These are phyloP conservation scores for Prinia subflava DNA, from an alignment of 2,113 vertebrate species.

Conservation along the genomic window DNA sequence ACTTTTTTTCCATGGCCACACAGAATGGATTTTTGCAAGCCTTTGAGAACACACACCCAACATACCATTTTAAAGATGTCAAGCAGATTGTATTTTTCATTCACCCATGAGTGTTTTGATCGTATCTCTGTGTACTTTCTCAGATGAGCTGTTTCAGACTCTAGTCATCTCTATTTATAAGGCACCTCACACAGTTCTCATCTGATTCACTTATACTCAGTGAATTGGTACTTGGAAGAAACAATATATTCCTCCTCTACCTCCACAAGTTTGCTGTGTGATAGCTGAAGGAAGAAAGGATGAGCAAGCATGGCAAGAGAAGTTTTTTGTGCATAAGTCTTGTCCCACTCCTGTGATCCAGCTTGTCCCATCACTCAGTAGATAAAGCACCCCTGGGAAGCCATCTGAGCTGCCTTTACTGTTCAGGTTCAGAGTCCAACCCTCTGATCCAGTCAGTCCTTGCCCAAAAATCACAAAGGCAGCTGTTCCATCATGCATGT, in stretches of 20 bases:
- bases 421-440: background rate
- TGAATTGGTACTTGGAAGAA: background rate
- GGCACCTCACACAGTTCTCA: background rate
- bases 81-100: background rate
- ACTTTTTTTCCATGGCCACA: background rate
- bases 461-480: background rate
- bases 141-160: constrained; percentile 2
- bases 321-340: background rate
- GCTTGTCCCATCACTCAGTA: background rate
- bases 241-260: background rate
- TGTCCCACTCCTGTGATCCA: background rate
- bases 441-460: background rate
- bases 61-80: background rate
- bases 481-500: background rate
- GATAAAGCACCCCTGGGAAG: background rate
- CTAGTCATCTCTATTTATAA: constrained; percentile 5
- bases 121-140: background rate
- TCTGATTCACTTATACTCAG: background rate
- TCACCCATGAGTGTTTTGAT: background rate
- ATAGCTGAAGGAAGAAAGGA: background rate
- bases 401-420: background rate
- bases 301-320: background rate
- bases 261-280: background rate
- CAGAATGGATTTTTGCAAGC: background rate
- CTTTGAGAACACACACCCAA: background rate